Base-by-base conservation (phyloP, 2,113 vertebrate species). In the Coregonus clupeaformis region DNA sequence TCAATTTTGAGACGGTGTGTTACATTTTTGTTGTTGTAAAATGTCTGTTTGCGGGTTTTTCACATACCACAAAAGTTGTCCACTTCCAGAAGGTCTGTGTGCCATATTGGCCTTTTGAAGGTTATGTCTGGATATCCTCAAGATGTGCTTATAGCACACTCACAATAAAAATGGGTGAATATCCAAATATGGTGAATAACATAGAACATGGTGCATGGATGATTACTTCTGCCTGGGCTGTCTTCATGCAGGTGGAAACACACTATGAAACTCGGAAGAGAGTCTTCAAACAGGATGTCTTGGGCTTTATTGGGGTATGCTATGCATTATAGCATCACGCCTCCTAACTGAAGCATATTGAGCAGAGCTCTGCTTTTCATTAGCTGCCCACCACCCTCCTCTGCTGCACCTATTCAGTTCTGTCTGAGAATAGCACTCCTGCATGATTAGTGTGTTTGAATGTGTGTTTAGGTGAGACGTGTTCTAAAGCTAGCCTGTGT, bases 351-450 rank as follows among this genome's bases (percentile, higher is more conserved):
- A 82, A 80, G 84, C 88, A 91, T 85, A 85, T 69, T 80, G 69
- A 70, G 36, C 76, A 71, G 76, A 63, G 52, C 76, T 90, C 89
- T 92, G 89, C 76, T 92, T 87, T 86, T 84, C 71, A 92, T 92
- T 91, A 90, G 63, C 74, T 75, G 80, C 86, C 87, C 84, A 81
- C 78, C 77, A 77, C 78, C 65, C 76, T 77, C 68, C 74, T 76
- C 78, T 77, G 74, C 66, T 27, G 30, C 27, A 65, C 63, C 65
- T 18, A 20, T 27, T 32, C 30, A 29, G 16, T 29, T 67, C 18
- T 66, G 64, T 66, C 64, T 67, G 29, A 67, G 30, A 67, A 36
- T 9, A 32, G 57, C 57, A 59, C 12, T 59, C 57, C 57, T 59
- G 64, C 30, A 6, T 36, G 30, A 9, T 67, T 42, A 67, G 65